Base-by-base conservation (phyloP, 2,888 invertebrate genomes). In the Stratiomys singularior region DNA sequence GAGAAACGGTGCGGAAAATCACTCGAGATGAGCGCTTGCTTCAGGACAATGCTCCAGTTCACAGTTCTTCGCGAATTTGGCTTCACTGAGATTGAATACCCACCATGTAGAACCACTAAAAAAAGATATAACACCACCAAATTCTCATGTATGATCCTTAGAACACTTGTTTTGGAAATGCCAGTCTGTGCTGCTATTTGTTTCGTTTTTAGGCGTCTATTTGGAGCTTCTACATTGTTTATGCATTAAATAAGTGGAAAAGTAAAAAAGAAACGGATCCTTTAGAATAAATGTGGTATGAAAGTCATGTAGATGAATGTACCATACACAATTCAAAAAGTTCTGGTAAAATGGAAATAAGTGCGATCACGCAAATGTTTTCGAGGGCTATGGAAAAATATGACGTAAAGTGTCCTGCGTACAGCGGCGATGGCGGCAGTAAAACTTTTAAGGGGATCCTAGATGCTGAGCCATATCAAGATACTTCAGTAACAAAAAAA, bases 341-440 rank as follows among this genome's bases (percentile, higher is more conserved):
- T 30, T 67, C 80, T 13, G 80, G 82, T 5, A 81, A 82, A 69
- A 81, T 80, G 81, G 67, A 80, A 44, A 76, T 79, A 2, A 71
- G 78, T 30, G 77, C 78, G 11, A 63, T 80, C 15, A 71, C 78
- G 37, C 64, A 78, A 77, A 78, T 78, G 78, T 79, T 79, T 52
- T 7, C 0, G n/a, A 11, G 64, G 0, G 27, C 64, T 15, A 64
- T 77, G 1, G 63, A 74, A 58, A 44, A 80, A 15, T 76, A 79
- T 56, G 76, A 63, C 0, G 76, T 79, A 28, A 80, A 79, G 63
- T 80, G 28, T n/a, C 64, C 69, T 23, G 69, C 21, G 63, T 80
- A 81, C 60, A 76, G 79, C 27, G 76, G 78, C n/a, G 80, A 80
- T 52, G 80, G 80, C 47, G 76, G 80, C 30, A 76, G 76, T 56